These are phyloP conservation scores for Sclerurus mexicanus DNA, from an alignment of 2,113 vertebrate genomes.

Conservation along the genomic window DNA sequence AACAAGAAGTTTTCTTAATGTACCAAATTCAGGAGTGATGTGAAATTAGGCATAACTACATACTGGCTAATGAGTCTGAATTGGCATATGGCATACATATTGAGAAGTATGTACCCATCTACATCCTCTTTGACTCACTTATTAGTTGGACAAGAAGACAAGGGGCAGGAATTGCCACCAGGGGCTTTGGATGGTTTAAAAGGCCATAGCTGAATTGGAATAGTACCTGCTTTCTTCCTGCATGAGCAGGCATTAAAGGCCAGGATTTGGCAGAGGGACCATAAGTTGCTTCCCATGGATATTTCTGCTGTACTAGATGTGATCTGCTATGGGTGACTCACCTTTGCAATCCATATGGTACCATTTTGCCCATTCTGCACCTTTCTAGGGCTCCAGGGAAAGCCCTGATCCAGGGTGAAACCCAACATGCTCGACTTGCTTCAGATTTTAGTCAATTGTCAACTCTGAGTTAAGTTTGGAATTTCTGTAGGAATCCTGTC, in stretches of 20 bases:
- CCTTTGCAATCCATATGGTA: background rate
- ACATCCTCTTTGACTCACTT: background rate
- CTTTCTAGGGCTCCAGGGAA: background rate
- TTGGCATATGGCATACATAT: background rate
- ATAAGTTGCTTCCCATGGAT: background rate
- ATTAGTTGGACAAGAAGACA: background rate
- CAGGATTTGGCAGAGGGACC: background rate
- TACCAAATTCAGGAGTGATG: background rate
- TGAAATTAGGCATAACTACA: background rate
- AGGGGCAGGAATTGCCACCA: background rate
- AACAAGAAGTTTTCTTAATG: constrained; percentile 8
- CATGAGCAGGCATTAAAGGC: background rate
- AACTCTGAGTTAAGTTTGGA: background rate
- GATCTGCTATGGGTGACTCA: background rate
- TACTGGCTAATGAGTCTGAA: background rate
- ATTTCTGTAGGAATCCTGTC: background rate
- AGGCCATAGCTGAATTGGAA: background rate
- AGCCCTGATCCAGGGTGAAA: background rate
- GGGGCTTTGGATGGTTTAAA: background rate
- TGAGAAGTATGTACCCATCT: background rate
- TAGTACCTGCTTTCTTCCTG: background rate
- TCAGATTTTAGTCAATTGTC: background rate
- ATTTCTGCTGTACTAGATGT: background rate
- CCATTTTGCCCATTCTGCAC: background rate
- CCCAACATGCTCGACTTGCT: background rate